Evolutionary conservation across 2,888 invertebrate genomes (phyloP).

Genomic region (Hydriomena furcata): DNA sequence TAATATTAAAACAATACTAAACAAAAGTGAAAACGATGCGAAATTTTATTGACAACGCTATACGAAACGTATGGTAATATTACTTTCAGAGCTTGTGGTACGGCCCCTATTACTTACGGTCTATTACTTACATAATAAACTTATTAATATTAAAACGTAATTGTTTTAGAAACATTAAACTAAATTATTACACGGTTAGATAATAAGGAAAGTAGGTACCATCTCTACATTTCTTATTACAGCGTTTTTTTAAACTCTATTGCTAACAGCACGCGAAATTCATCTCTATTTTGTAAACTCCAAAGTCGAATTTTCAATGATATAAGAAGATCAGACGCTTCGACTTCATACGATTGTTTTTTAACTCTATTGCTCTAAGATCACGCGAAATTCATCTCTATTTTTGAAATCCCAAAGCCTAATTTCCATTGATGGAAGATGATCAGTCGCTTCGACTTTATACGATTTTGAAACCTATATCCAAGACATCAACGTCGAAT

Average conservation of each 20-base stretch:
- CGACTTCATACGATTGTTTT: neutral
- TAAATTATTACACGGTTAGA: neutral
- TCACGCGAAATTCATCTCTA: neutral
- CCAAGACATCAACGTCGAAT: neutral
- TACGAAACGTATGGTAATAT: no score
- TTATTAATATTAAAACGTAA: no score
- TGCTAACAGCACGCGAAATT: neutral
- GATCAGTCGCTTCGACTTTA: neutral
- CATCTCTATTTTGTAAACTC: neutral
- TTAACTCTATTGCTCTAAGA: neutral
- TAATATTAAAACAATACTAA: no score
- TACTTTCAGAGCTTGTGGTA: no score
- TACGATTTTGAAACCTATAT: neutral
- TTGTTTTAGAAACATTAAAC: no score
- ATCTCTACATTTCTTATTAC: slow-evolving; percentile 8
- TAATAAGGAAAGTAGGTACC: slow-evolving; percentile 10
- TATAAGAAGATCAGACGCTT: neutral
- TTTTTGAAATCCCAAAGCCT: neutral
- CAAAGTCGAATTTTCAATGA: neutral
- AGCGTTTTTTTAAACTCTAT: slow-evolving; percentile 12
- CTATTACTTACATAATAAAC: no score
- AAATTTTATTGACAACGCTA: no score
- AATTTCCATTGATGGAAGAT: neutral
- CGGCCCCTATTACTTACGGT: no score
- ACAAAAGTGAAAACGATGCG: no score